Evolutionary conservation across 2,113 vertebrate species (phyloP).

Genomic region (Otus sunia): DNA sequence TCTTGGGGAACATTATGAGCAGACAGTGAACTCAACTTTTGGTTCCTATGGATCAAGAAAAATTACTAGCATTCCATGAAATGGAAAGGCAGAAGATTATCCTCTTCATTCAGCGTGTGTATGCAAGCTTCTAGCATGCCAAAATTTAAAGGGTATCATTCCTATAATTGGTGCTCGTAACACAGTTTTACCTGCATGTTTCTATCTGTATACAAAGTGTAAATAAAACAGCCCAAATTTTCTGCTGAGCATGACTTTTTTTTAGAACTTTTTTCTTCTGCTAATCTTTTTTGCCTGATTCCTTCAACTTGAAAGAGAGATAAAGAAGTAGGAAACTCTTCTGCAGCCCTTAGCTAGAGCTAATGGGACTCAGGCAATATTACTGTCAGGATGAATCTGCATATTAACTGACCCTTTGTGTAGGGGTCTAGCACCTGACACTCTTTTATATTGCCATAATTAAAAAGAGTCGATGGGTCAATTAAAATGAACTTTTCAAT

Average conservation of each 20-base stretch:
- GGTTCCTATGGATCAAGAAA: background rate
- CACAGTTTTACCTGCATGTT: background rate
- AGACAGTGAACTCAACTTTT: slow-evolving; percentile 21
- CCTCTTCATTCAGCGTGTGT: background rate
- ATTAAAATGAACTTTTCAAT: slow-evolving; percentile 41
- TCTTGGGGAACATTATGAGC: slow-evolving; percentile 20
- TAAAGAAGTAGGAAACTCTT: background rate
- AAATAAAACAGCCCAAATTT: background rate
- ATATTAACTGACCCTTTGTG: background rate
- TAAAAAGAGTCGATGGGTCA: slow-evolving; percentile 15
- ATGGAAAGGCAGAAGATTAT: slow-evolving; percentile 17
- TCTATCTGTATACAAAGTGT: background rate
- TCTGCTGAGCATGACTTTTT: background rate
- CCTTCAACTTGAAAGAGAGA: background rate
- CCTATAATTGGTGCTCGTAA: background rate
- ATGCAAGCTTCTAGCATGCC: background rate
- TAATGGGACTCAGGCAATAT: background rate
- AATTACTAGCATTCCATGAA: background rate
- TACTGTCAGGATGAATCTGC: background rate
- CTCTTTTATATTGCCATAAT: slow-evolving; percentile 26
- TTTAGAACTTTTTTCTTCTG: background rate
- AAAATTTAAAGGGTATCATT: background rate
- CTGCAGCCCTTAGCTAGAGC: background rate
- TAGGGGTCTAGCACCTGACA: background rate
- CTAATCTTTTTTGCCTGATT: background rate